Evolutionary conservation across 1,140 invertebrate genomes (phyloP).

Genomic region (Bradysia coprophila): DNA sequence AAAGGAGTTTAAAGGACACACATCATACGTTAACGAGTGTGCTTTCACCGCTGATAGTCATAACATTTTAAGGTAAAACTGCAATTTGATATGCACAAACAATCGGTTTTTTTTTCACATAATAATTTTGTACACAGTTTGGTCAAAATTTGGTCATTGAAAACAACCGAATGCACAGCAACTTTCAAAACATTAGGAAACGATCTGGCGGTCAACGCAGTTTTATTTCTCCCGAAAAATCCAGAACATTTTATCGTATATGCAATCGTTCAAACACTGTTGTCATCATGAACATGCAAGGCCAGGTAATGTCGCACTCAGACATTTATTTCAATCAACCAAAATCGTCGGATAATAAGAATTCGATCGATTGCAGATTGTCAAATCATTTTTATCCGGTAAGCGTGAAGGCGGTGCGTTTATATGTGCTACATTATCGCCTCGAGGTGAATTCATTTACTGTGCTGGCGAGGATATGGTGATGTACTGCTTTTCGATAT

Average conservation of each 20-base stretch:
- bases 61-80: conserved; percentile 59
- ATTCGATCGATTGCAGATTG: conserved; percentile 68
- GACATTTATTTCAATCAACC: conserved; percentile 5
- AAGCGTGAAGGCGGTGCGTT: conserved; percentile 96
- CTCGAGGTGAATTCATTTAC: conserved; percentile 92
- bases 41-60: conserved; percentile 88
- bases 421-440: conserved; percentile 76
- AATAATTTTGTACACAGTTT: conserved; percentile 93
- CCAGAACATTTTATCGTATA: conserved; percentile 96
- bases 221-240: conserved; percentile 82
- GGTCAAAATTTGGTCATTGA: conserved; percentile 94
- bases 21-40: conserved; percentile 95
- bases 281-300: conserved; percentile 96
- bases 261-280: conserved; percentile 96
- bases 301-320: conserved; percentile 44
- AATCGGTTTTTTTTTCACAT: too few relatives aligned
- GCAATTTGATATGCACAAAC: too few relatives aligned
- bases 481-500: conserved; percentile 91
- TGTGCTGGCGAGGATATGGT: conserved; percentile 95
- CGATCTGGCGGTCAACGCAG: conserved; percentile 86
- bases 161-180: conserved; percentile 85
- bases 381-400: conserved; percentile 90
- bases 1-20: conserved; percentile 91
- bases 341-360: neutral
- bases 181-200: conserved; percentile 90